Base-by-base conservation (phyloP, 2,888 invertebrate genomes). In the Cactoblastis cactorum region DNA sequence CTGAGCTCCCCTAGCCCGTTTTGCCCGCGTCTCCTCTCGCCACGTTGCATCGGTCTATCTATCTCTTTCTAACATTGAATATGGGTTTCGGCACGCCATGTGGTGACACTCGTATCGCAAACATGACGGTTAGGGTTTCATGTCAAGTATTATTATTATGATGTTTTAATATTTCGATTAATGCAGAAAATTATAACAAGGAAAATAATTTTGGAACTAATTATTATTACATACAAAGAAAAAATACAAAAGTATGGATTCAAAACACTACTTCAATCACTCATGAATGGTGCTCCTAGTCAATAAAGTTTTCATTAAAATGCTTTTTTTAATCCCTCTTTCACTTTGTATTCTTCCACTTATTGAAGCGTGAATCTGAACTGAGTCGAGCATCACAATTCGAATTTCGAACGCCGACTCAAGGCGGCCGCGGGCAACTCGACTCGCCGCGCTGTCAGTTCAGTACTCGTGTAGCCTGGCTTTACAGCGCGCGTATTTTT, bases 281-380 rank as follows among this genome's bases (percentile, higher is more conserved):
- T 41, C 24, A 41, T 24, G 24, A 12, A 24, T 46, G n/a, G 18
- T 17, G 1, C 24, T 34, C 32, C n/a, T 19, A 15, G 6, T 32
- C 33, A 39, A 39, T 39, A 38, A 39, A 35, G 34, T 34, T 35
- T 22, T 47, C 35, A 47, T 46, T 46, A 46, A 8, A 5, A 22
- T 17, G 15, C 15, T 39, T 8, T 47, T 28, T 43, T 28, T 43
- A 24, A 28, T 39, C 33, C 8, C 32, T 49, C 32, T 49, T 77
- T 39, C 33, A 12, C 32, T 49, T 39, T 49, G 78, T 78, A 74
- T 71, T 73, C 67, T 72, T 73, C 68, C 71, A 79, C 64, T 83
- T 78, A 80, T 74, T 82, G 75, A 72, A 71, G 83, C 83, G 80
- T 80, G 77, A 80, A 83, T 83, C 79, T 67, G 71, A 72, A 63